These are phyloP conservation scores for Heterodera filipjevi DNA, from an alignment of 2,888 invertebrate genomes.

Conservation along the genomic window DNA sequence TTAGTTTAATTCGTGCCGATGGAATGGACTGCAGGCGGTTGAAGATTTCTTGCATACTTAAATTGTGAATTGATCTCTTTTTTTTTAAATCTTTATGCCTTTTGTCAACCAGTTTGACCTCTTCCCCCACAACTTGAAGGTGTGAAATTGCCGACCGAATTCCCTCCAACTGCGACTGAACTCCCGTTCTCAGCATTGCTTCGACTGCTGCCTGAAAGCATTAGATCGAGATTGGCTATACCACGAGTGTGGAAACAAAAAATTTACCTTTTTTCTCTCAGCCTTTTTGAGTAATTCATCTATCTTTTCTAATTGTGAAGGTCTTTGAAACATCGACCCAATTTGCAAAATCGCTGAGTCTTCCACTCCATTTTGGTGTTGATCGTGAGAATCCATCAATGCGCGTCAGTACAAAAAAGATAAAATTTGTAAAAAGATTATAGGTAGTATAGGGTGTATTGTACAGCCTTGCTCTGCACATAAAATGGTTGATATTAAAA, in stretches of 20 bases:
- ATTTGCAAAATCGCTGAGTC: conserved; percentile 55
- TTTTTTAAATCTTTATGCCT: conserved; percentile 68
- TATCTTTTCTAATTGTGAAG: conserved; percentile 89
- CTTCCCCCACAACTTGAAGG: conserved; percentile 81
- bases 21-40: conserved; percentile 78
- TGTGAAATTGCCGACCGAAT: conserved; percentile 90
- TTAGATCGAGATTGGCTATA: too few species aligned
- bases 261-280: conserved; percentile 70
- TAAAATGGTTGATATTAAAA: too few species aligned
- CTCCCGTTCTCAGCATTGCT: conserved; percentile 93
- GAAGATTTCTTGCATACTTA: conserved; percentile 79
- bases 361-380: conserved; percentile 40
- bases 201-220: conserved; percentile 85
- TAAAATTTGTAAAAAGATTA: not conserved
- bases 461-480: too few species aligned
- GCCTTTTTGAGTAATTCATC: conserved; percentile 69
- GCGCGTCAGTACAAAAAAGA: too few species aligned
- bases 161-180: conserved; percentile 95
- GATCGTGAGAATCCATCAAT: conserved; percentile 23
- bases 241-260: too few species aligned
- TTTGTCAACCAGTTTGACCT: conserved; percentile 75
- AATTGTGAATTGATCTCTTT: conserved; percentile 36
- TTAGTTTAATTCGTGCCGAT: conserved; percentile 79
- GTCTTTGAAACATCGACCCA: conserved; percentile 67
- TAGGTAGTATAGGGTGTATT: too few species aligned